Evolutionary conservation across 2,113 vertebrate species (phyloP).

Genomic region (Heteronetta atricapilla): DNA sequence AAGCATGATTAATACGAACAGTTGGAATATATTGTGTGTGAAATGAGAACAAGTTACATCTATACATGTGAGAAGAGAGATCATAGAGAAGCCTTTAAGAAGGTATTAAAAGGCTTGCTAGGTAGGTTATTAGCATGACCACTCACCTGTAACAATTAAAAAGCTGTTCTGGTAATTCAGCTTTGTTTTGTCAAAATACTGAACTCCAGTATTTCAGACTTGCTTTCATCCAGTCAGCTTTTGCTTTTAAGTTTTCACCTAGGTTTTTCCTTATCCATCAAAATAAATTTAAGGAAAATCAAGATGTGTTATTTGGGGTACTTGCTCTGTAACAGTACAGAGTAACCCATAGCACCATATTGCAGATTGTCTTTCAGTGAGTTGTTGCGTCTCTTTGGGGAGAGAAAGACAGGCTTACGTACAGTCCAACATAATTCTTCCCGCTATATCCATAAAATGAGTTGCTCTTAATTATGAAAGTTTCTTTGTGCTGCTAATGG

Average conservation of each 20-base stretch:
- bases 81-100: not conserved
- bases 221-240: not conserved
- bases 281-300: not conserved
- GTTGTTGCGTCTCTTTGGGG: not conserved
- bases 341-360: not conserved
- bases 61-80: not conserved
- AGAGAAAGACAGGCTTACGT: not conserved
- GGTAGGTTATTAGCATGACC: not conserved
- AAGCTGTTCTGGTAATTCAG: not conserved
- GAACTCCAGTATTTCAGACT: not conserved
- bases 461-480: not conserved
- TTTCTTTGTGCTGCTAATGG: not conserved
- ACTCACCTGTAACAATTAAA: not conserved
- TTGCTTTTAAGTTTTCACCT: not conserved
- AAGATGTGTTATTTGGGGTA: not conserved
- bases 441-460: not conserved
- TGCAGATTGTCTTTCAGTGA: not conserved
- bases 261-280: not conserved
- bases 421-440: not conserved
- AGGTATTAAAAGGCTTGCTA: not conserved
- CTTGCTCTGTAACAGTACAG: not conserved
- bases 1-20: not conserved
- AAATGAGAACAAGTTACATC: not conserved
- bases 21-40: not conserved
- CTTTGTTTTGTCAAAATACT: not conserved